Evolutionary conservation across 2,888 invertebrate genomes (phyloP).

Genomic region (Callinectes sapidus): DNA sequence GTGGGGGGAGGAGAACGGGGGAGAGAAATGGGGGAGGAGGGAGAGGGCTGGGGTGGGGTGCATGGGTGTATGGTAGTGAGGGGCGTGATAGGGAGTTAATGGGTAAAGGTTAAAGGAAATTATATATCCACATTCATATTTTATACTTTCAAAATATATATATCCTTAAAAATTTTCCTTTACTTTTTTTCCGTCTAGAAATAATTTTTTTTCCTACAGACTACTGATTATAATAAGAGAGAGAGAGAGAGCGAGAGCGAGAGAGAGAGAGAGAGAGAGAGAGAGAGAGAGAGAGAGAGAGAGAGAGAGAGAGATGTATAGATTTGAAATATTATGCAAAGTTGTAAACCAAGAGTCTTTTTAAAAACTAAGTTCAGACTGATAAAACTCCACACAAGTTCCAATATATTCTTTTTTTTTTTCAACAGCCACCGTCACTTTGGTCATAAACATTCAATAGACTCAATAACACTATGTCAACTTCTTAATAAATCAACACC

Average conservation of each 20-base stretch:
- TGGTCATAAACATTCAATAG: not conserved
- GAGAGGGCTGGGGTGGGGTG: not conserved
- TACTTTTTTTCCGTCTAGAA: not conserved
- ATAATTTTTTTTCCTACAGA: not conserved
- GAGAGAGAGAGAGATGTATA: conserved; percentile 2
- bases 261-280: conserved; percentile 33
- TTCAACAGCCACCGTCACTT: not conserved
- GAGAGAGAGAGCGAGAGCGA: not conserved
- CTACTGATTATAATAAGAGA: not conserved
- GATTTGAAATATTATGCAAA: not conserved
- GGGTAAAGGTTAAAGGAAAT: no score
- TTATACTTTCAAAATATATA: conserved; percentile 24
- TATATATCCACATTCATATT: not conserved
- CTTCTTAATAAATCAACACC: not conserved
- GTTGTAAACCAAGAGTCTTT: not conserved
- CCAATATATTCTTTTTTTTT: not conserved
- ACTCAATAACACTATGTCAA: not conserved
- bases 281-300: conserved; percentile 37
- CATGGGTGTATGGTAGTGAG: not conserved
- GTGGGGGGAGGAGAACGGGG: not conserved
- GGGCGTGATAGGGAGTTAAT: not conserved
- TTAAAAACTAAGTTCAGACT: not conserved
- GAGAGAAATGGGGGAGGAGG: not conserved
- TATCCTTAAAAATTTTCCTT: not conserved
- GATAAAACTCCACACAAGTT: not conserved